These are phyloP conservation scores for Enteromius paludinosus DNA, from an alignment of 2,797 vertebrate species.

Conservation along the genomic window DNA sequence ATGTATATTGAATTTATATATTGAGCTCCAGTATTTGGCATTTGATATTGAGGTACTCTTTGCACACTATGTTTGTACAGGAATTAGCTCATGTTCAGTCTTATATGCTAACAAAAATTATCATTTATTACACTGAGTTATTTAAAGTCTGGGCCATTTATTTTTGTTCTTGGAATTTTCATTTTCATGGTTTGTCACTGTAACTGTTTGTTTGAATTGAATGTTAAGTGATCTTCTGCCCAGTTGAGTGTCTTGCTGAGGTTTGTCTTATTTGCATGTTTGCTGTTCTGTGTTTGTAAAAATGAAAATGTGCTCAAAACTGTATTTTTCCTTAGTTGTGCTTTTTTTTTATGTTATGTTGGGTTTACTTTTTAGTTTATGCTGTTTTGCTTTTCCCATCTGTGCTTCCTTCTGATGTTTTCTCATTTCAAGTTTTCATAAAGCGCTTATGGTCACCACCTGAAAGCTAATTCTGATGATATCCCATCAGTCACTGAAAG, in stretches of 20 bases:
- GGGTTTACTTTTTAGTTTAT: not conserved
- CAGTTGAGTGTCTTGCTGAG: not conserved
- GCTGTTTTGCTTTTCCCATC: not conserved
- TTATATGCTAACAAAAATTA: not conserved
- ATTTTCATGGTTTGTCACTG: not conserved
- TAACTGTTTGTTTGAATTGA: not conserved
- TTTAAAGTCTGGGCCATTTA: not conserved
- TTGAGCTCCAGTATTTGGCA: not conserved
- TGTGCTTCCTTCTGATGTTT: not conserved
- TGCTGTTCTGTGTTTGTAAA: conserved; percentile 1
- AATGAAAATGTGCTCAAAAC: not conserved
- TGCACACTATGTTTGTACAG: not conserved
- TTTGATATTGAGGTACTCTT: not conserved
- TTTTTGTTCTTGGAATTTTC: not conserved
- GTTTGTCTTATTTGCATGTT: not conserved
- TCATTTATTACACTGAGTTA: not conserved
- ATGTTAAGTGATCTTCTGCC: not conserved
- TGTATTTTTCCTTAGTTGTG: not conserved
- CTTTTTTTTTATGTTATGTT: no score
- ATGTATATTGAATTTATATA: not conserved
- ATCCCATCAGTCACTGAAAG: not conserved
- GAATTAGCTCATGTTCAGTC: not conserved
- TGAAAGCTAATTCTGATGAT: not conserved
- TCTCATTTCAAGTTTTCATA: not conserved
- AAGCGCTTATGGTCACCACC: not conserved